Base-by-base conservation (phyloP, 1,140 invertebrate genomes). In the Panagrolaimus sp. region DNA sequence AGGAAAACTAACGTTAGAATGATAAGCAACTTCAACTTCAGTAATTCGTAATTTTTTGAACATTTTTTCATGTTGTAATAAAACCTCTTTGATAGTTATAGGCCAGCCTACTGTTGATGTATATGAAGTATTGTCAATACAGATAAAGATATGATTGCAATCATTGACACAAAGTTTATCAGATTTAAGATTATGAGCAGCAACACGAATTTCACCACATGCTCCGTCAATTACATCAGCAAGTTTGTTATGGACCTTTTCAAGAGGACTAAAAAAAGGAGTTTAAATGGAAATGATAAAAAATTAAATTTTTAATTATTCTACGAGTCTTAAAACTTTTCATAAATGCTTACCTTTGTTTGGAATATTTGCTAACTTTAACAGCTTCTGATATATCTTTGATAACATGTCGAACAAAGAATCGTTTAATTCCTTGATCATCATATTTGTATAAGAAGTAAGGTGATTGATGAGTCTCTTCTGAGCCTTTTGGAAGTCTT, bases 91-190 rank as follows among this genome's bases (percentile, higher is more conserved):
- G 46, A 63, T 63, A 11, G 51, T 44, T n/a, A 13, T 63, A 45
- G 53, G 38, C 76, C 72, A 76, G 27, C 51, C 51, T 42, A 64
- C 51, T 8, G 67, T 74, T 87, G 93, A 64, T 20, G 43, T 46
- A 16, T 44, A 93, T 5, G 95, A 94, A 5, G 96, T 92, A 85
- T 98, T 98, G 84, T 98, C 98, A 38, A 78, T 38, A 20, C 66
- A 42, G 16, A 99, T 85, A 87, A 98, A 98, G 25, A 98, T 97
- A 81, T 99, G 96, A 85, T 99, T 98, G 83, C 95, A 98, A 82
- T 98, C 95, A 0, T 94, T 97, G 42, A 53, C 66, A 27, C 51
- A 25, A 48, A 42, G 53, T 61, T 31, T 65, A 23, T 16, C 25
- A 38, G 2, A 7, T 7, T 38, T 38, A 38, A 38, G 31, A 43